These are phyloP conservation scores for Listrodromus nycthemerus DNA, from an alignment of 2,888 invertebrate species.

Conservation along the genomic window DNA sequence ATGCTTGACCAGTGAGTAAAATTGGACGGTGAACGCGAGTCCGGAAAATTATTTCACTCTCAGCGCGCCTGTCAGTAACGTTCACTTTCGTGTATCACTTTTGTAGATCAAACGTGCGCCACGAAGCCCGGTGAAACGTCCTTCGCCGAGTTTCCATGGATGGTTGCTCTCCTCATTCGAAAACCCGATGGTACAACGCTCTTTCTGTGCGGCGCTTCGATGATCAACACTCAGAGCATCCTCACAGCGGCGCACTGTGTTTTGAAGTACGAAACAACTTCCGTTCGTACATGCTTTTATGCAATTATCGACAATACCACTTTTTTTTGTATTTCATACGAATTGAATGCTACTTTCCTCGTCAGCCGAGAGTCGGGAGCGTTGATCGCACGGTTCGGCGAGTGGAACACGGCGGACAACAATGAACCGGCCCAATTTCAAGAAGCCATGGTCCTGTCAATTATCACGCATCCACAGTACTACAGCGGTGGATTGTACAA, in stretches of 20 bases:
- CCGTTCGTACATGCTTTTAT: not conserved
- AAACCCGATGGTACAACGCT: slow-evolving; percentile 85
- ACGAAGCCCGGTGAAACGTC: slow-evolving; percentile 88
- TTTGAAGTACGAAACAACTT: slow-evolving; percentile 71
- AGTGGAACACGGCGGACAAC: slow-evolving; percentile 91
- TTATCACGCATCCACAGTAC: slow-evolving; percentile 88
- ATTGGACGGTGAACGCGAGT: slow-evolving; percentile 4
- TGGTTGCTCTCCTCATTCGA: slow-evolving; percentile 89
- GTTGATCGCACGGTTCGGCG: slow-evolving; percentile 89
- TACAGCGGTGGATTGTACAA: slow-evolving; percentile 89
- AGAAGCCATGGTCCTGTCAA: slow-evolving; percentile 87
- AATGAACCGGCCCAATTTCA: slow-evolving; percentile 89
- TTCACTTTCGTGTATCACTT: slow-evolving; percentile 38
- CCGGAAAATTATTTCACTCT: slow-evolving; percentile 21
- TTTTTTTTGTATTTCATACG: not conserved
- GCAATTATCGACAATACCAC: not conserved
- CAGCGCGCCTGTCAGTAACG: not conserved
- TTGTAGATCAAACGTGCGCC: slow-evolving; percentile 75
- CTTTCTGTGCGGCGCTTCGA: slow-evolving; percentile 92
- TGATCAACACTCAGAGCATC: slow-evolving; percentile 91
- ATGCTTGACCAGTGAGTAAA: slow-evolving; percentile 72
- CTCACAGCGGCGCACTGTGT: slow-evolving; percentile 94
- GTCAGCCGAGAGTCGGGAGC: slow-evolving; percentile 74
- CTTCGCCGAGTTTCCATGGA: slow-evolving; percentile 94
- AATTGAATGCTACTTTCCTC: not conserved